Conservation (phyloP, 2,888 invertebrate species). For the Cyclophora punctaria region DNA sequence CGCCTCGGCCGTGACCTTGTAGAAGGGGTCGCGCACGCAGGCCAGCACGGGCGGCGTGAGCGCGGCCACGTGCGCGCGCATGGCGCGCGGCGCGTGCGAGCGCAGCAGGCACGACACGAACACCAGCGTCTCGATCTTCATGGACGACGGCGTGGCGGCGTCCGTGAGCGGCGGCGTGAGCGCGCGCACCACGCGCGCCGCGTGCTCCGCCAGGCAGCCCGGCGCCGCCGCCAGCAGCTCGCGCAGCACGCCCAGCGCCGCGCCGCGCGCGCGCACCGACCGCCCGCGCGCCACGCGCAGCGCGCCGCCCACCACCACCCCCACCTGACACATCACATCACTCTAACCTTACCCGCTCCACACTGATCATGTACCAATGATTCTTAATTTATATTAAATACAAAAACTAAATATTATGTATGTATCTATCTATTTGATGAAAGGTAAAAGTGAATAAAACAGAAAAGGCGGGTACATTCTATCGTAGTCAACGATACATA, state of each 20-base stretch:
- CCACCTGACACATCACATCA: constrained; percentile 31
- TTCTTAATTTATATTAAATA: no score
- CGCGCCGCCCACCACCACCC: constrained; percentile 88
- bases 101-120: constrained; percentile 91
- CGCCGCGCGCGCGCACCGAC: constrained; percentile 80
- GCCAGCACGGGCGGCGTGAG: constrained; percentile 89
- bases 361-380: no score
- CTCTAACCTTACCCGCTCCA: no score
- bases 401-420: no score
- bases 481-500: not conserved
- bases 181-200: constrained; percentile 89
- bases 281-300: constrained; percentile 90
- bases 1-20: constrained; percentile 98
- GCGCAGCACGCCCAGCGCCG: constrained; percentile 92
- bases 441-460: not conserved
- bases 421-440: no score
- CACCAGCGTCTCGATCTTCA: constrained; percentile 97
- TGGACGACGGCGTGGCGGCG: constrained; percentile 95
- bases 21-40: constrained; percentile 96
- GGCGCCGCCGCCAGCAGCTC: constrained; percentile 93
- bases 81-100: constrained; percentile 85
- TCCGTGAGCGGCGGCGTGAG: constrained; percentile 88
- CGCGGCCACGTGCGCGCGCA: constrained; percentile 86
- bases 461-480: no score
- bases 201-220: constrained; percentile 89